A percentile compares a stretch with the other conserved stretches of the same genome.
Conservation (phyloP, 2,113 vertebrate species). For the Microcebus tavaratra region DNA sequence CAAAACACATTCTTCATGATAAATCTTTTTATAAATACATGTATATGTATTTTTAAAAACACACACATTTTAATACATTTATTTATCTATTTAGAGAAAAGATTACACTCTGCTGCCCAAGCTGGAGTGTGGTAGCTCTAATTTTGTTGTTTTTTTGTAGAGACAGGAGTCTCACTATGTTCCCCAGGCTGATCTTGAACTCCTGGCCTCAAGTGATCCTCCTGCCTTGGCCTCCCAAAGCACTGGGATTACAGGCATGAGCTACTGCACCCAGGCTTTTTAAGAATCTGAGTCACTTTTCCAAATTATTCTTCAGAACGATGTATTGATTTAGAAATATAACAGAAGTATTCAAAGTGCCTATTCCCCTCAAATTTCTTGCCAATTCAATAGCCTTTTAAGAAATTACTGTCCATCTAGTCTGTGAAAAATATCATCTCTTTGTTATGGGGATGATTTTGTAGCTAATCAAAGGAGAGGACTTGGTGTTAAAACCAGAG, state of each 20-base stretch:
- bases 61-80: no score
- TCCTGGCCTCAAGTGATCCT: no score
- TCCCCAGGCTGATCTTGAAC: neutral
- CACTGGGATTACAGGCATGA: no score
- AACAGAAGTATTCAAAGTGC: neutral
- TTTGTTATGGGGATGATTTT: neutral
- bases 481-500: neutral
- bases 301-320: constrained; percentile 8
- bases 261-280: neutral
- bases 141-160: no score
- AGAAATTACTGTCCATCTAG: neutral
- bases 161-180: neutral
- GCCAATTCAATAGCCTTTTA: neutral
- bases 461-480: neutral
- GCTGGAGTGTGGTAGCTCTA: neutral
- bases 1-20: neutral
- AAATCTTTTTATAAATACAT: neutral
- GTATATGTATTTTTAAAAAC: no score
- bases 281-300: neutral
- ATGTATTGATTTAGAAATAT: neutral
- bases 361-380: neutral
- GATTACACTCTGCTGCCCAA: no score
- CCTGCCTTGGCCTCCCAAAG: no score
- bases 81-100: no score
- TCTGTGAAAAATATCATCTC: neutral